Evolutionary conservation across 2,797 vertebrate species (phyloP).

Genomic region (Tadarida brasiliensis): DNA sequence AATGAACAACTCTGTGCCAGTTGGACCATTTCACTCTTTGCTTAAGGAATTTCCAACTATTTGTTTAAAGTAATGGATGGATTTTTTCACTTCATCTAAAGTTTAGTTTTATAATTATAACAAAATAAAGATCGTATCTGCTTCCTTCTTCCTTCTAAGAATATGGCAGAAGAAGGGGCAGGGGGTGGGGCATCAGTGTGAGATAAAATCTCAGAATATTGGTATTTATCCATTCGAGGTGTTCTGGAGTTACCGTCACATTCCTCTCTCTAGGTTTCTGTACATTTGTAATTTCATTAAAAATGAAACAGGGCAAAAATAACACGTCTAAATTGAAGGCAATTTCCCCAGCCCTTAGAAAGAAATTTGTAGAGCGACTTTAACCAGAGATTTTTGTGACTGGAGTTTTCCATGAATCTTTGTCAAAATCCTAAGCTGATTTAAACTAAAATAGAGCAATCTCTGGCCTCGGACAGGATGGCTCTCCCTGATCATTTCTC

Average conservation of each 20-base stretch:
- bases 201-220: neutral
- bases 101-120: neutral
- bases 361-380: constrained; percentile 59
- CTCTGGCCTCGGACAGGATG: constrained; percentile 66
- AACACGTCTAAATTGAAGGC: constrained; percentile 68
- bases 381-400: constrained; percentile 73
- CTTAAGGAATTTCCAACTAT: constrained; percentile 39
- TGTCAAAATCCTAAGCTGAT: constrained; percentile 78
- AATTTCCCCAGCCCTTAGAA: constrained; percentile 68
- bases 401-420: constrained; percentile 73
- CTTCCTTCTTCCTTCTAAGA: neutral
- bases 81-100: neutral
- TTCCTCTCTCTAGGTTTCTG: neutral
- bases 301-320: constrained; percentile 51
- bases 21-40: neutral
- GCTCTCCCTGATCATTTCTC: constrained; percentile 69
- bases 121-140: neutral
- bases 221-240: neutral
- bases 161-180: neutral
- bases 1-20: neutral
- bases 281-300: constrained; percentile 16
- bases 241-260: neutral
- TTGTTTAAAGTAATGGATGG: constrained; percentile 1
- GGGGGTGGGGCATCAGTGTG: neutral
- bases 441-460: constrained; percentile 77